A percentile compares a stretch with the other conserved stretches of the same genome.
phyloP scores from a whole-genome alignment of 2,797 vertebrate genomes.

The Chelmon rostratus region DNA sequence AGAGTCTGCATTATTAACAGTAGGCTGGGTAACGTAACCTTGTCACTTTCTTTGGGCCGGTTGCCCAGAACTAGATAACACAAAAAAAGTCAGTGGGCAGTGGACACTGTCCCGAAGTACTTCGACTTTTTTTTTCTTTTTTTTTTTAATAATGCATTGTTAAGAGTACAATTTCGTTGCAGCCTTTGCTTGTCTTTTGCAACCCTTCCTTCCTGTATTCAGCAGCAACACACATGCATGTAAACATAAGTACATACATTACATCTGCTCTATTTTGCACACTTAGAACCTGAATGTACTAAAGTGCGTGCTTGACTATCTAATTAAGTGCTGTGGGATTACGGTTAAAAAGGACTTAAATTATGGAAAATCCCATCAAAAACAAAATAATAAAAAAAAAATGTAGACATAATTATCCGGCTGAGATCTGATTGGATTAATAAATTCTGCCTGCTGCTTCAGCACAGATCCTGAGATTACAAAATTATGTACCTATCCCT shows the following conservation, averaged over 20 bases:
- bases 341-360: slow-evolving; percentile 66
- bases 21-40: slow-evolving; percentile 66
- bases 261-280: slow-evolving; percentile 81
- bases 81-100: slow-evolving; percentile 69
- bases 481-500: slow-evolving; percentile 71
- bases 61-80: slow-evolving; percentile 49
- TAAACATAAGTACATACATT: slow-evolving; percentile 85
- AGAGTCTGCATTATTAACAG: slow-evolving; percentile 61
- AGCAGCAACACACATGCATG: slow-evolving; percentile 84
- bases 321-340: slow-evolving; percentile 84
- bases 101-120: slow-evolving; percentile 70
- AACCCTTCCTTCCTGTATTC: slow-evolving; percentile 73
- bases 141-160: slow-evolving; percentile 68
- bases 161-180: slow-evolving; percentile 72
- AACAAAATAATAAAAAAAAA: background rate
- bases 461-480: slow-evolving; percentile 83
- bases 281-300: slow-evolving; percentile 85
- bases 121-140: slow-evolving; percentile 46
- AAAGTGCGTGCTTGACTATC: slow-evolving; percentile 84
- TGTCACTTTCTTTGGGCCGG: slow-evolving; percentile 50
- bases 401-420: slow-evolving; percentile 64
- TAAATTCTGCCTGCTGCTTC: slow-evolving; percentile 76
- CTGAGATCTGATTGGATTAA: slow-evolving; percentile 77
- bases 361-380: slow-evolving; percentile 64
- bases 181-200: slow-evolving; percentile 69